Evolutionary conservation across 2,888 invertebrate genomes (phyloP).

Genomic region (Drosophila sordidula): DNA sequence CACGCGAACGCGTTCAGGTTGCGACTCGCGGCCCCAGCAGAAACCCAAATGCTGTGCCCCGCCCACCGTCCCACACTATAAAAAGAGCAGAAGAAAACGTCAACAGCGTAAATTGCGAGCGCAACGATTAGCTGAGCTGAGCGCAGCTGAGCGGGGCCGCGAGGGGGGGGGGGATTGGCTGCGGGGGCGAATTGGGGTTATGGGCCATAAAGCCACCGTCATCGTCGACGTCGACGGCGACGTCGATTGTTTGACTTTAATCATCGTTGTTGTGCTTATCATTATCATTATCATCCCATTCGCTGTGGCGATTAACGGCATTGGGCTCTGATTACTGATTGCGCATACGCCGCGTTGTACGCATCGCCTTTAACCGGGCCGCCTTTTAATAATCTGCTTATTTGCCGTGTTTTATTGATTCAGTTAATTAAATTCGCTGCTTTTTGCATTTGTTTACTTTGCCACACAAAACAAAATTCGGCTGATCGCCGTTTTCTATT

Average conservation of each 20-base stretch:
- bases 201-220: constrained; percentile 31
- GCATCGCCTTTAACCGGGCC: constrained; percentile 56
- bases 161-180: not conserved
- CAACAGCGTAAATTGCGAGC: constrained; percentile 31
- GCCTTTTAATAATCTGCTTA: constrained; percentile 34
- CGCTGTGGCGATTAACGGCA: constrained; percentile 49
- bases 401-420: constrained; percentile 62
- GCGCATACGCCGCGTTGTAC: constrained; percentile 54
- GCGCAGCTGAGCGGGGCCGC: constrained; percentile 1
- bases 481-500: constrained; percentile 39
- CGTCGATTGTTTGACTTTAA: constrained; percentile 45
- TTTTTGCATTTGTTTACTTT: constrained; percentile 16
- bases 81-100: constrained; percentile 3
- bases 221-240: constrained; percentile 1
- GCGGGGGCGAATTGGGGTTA: constrained; percentile 8
- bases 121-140: constrained; percentile 37
- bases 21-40: constrained; percentile 41
- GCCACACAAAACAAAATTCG: constrained; percentile 32
- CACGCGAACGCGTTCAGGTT: constrained; percentile 49
- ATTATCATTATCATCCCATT: constrained; percentile 45
- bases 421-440: constrained; percentile 68
- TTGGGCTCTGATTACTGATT: constrained; percentile 39
- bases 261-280: constrained; percentile 34
- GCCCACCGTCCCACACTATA: not conserved
- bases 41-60: constrained; percentile 20